phyloP scores from a whole-genome alignment of 2,888 invertebrate species.

The Drosophila neonasuta region DNA sequence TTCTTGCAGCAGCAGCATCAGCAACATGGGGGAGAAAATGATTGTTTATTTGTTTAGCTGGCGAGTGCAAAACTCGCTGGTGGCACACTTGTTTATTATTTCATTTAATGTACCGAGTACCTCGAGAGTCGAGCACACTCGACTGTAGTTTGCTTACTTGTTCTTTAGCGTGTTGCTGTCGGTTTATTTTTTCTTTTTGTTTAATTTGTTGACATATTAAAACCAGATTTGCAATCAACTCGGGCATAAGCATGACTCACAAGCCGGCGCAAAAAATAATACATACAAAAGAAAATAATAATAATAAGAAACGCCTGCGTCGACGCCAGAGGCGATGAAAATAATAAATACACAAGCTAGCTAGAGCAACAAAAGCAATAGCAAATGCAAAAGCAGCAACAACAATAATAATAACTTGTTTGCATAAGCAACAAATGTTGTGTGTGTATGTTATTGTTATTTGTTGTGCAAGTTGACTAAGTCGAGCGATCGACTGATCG shows the following conservation, averaged over 20 bases:
- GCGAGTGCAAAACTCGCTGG: neutral
- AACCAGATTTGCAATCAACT: slow-evolving; percentile 76
- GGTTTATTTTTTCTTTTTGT: slow-evolving; percentile 11
- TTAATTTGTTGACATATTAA: slow-evolving; percentile 75
- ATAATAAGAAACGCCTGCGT: slow-evolving; percentile 68
- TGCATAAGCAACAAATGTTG: slow-evolving; percentile 64
- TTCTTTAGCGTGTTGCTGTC: slow-evolving; percentile 14
- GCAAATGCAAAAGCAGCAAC: slow-evolving; percentile 18
- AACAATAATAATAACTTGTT: slow-evolving; percentile 58
- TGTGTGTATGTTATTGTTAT: slow-evolving; percentile 31
- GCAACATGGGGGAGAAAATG: neutral
- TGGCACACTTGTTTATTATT: neutral
- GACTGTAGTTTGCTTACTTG: slow-evolving; percentile 1
- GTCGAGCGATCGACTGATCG: slow-evolving; percentile 16
- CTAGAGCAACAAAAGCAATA: slow-evolving; percentile 22
- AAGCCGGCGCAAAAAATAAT: slow-evolving; percentile 63
- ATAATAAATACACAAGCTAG: slow-evolving; percentile 51
- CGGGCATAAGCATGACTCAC: slow-evolving; percentile 65
- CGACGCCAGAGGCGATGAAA: slow-evolving; percentile 38
- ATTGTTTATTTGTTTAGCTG: neutral
- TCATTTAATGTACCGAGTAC: slow-evolving; percentile 2
- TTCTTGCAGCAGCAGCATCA: too few species aligned
- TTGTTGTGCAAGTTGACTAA: slow-evolving; percentile 47
- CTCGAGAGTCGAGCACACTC: neutral
- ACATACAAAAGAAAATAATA: slow-evolving; percentile 30